Conservation (phyloP, 2,888 invertebrate genomes). For the Xestobium rufovillosum region DNA sequence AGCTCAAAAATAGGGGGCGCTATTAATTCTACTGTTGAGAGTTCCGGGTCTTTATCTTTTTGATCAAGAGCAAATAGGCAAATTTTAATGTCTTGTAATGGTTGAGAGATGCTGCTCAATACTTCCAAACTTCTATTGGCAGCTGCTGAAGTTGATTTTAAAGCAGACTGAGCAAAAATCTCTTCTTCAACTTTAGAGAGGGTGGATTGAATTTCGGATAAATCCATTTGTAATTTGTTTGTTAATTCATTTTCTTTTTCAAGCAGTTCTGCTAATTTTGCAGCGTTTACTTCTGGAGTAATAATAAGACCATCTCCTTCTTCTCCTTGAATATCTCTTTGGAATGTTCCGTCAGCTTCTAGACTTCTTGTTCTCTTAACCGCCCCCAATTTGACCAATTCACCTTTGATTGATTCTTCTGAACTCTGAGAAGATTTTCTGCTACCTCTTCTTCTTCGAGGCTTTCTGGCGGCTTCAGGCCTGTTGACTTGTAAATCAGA, state of each 20-base stretch:
- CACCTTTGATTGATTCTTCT: constrained; percentile 48
- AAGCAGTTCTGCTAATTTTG: constrained; percentile 42
- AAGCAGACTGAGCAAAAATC: constrained; percentile 55
- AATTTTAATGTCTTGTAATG: constrained; percentile 57
- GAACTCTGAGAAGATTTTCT: constrained; percentile 35
- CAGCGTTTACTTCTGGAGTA: constrained; percentile 44
- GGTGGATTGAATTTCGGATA: constrained; percentile 49
- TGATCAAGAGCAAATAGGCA: constrained; percentile 49
- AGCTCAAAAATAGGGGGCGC: constrained; percentile 54
- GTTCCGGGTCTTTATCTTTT: constrained; percentile 40
- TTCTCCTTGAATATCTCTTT: constrained; percentile 49
- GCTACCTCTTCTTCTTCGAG: constrained; percentile 29
- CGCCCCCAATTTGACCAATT: constrained; percentile 26
- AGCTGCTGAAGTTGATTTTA: constrained; percentile 59
- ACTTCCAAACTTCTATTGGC: constrained; percentile 61
- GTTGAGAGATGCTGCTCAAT: constrained; percentile 53
- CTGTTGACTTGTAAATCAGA: constrained; percentile 40
- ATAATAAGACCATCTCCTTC: constrained; percentile 51
- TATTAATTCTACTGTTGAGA: constrained; percentile 51
- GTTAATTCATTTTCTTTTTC: constrained; percentile 33
- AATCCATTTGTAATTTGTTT: constrained; percentile 35
- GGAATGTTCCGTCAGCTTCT: constrained; percentile 38
- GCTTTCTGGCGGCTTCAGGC: constrained; percentile 43
- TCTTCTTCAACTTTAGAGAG: constrained; percentile 57
- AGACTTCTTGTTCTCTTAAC: constrained; percentile 40